phyloP scores from a whole-genome alignment of 2,797 vertebrate species.

The Carapus acus region DNA sequence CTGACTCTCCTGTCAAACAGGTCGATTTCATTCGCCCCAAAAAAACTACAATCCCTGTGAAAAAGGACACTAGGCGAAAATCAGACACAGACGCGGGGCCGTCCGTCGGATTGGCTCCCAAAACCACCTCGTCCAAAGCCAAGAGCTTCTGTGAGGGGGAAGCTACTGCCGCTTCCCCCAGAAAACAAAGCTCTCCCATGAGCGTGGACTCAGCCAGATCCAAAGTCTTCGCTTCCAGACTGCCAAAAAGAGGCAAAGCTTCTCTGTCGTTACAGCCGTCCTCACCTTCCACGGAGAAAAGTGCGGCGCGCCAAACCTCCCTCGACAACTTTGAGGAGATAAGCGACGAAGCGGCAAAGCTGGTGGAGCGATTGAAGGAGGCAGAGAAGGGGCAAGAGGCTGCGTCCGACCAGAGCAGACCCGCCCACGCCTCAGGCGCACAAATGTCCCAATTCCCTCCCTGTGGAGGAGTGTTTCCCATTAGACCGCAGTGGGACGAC shows the following conservation, averaged over 20 bases:
- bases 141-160: slow-evolving; percentile 84
- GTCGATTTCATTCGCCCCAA: slow-evolving; percentile 65
- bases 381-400: slow-evolving; percentile 79
- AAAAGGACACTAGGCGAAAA: slow-evolving; percentile 82
- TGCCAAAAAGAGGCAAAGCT: slow-evolving; percentile 85
- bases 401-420: slow-evolving; percentile 82
- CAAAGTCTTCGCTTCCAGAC: slow-evolving; percentile 84
- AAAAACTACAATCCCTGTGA: slow-evolving; percentile 66
- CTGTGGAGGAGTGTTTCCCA: slow-evolving; percentile 94
- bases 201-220: slow-evolving; percentile 73
- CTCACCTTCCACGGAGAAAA: slow-evolving; percentile 80
- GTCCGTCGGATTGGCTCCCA: slow-evolving; percentile 74
- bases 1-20: slow-evolving; percentile 58
- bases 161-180: slow-evolving; percentile 72
- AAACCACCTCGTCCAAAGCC: slow-evolving; percentile 74
- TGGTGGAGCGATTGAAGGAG: slow-evolving; percentile 89
- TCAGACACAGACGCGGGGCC: slow-evolving; percentile 84
- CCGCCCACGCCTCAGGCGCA: slow-evolving; percentile 89
- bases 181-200: slow-evolving; percentile 64
- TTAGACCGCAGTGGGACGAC: slow-evolving; percentile 96
- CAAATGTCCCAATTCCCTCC: slow-evolving; percentile 87
- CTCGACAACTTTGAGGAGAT: slow-evolving; percentile 95
- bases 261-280: slow-evolving; percentile 58
- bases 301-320: slow-evolving; percentile 80
- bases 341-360: slow-evolving; percentile 92